Percentiles rank a stretch among this genome's conserved stretches.
Evolutionary conservation across 2,888 invertebrate species (phyloP).

Genomic region (Leucozona laternaria): DNA sequence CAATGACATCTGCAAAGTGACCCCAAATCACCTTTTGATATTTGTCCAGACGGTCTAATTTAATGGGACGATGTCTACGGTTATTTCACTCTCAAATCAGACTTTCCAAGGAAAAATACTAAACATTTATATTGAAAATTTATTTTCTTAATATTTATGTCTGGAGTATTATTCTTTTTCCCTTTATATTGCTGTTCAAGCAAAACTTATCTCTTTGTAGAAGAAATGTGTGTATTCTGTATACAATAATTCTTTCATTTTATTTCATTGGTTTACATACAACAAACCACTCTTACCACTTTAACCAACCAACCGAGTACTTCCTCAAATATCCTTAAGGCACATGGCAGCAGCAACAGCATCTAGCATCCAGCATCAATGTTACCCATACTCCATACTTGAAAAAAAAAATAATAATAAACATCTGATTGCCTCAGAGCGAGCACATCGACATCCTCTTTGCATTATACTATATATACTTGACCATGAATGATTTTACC

Average conservation of each 20-base stretch:
- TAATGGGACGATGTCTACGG: no score
- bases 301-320: slow-evolving; percentile 36
- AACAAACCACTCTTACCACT: slow-evolving; percentile 26
- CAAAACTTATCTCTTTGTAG: no score
- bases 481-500: slow-evolving; percentile 60
- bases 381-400: not conserved
- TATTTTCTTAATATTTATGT: no score
- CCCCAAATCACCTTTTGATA: no score
- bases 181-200: no score
- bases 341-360: not conserved
- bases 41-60: no score
- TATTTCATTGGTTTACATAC: slow-evolving; percentile 3
- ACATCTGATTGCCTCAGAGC: slow-evolving; percentile 32
- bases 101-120: no score
- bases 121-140: no score
- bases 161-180: no score
- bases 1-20: no score
- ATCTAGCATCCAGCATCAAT: not conserved
- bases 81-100: no score
- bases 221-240: not conserved
- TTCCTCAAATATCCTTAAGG: slow-evolving; percentile 38
- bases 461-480: slow-evolving; percentile 36
- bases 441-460: slow-evolving; percentile 47
- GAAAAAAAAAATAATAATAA: not conserved
- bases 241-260: not conserved